Evolutionary conservation across 2,113 vertebrate species (phyloP), one percentile per base, ranked within the genome.

Genomic region (Macroglossus sobrinus): DNA sequence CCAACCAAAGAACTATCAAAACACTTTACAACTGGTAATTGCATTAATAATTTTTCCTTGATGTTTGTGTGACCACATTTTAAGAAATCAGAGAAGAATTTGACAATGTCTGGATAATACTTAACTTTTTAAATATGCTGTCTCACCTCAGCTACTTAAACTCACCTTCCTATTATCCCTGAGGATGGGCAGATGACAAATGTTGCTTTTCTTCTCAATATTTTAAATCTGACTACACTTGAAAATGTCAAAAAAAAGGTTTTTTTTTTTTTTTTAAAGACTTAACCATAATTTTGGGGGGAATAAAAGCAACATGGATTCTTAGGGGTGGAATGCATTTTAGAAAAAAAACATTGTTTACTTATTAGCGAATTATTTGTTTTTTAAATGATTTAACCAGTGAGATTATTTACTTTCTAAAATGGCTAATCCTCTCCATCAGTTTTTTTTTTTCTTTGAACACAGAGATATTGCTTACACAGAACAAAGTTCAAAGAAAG

Each of bases 401-500:
- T 63, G 57, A 92, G 66, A 12, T 84, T 92, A 75, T 90, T 90
- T 97, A 80, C 76, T 91, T 96, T 97, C 82, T 28, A 74, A 97
- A 95, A 94, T 94, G 74, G 45, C 45, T 93, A 75, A 72, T 91
- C n/a, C 13, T 72, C 43, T 91, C n/a, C 50, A 86, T 53, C 40
- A 75, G 38, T 53, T 59, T 59, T 19, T 22, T 43, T 63, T 5
- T 7, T 0, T 19, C 55, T 93, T 55, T 81, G 71, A 80, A 89
- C 47, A 94, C 68, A 96, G 21, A 93, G 74, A 87, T 63, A 86
- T 82, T 96, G 96, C 71, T 97, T 96, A 96, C 96, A 95, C 64
- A 94, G 72, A 91, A 92, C 94, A 80, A 96, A 97, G 97, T 97
- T 89, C 91, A 97, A 97, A 97, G 82, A 96, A 69, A 93, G 63